Conservation (phyloP, 2,888 invertebrate species). For the Papilio protenor region DNA sequence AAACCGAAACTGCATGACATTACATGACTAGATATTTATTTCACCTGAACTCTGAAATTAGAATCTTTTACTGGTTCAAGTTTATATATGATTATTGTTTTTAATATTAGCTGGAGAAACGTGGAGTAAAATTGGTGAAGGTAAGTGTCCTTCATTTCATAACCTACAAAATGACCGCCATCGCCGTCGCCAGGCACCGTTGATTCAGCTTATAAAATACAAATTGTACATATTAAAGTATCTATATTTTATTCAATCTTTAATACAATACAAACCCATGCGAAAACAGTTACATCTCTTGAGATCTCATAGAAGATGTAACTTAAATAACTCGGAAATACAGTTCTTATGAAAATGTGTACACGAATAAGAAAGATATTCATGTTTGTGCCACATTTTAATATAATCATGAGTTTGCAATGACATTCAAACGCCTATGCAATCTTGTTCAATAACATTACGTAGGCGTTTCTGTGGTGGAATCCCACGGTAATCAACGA, state of each 20-base stretch:
- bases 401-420: no score
- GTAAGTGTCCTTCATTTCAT: not conserved
- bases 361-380: no score
- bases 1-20: conserved; percentile 6
- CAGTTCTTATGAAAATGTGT: no score
- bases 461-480: not conserved
- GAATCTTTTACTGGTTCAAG: not conserved
- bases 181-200: conserved; percentile 65
- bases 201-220: conserved; percentile 72
- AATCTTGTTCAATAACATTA: not conserved
- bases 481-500: not conserved
- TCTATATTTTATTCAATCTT: conserved; percentile 44
- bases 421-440: no score
- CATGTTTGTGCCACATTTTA: no score
- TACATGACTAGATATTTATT: conserved; percentile 45
- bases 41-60: conserved; percentile 19
- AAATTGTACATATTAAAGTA: conserved; percentile 53
- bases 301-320: not conserved
- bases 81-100: not conserved
- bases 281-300: not conserved
- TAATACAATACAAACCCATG: no score
- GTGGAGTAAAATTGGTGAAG: not conserved
- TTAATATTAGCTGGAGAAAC: not conserved
- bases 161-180: conserved; percentile 23
- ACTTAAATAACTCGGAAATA: not conserved